A percentile compares a stretch with the other conserved stretches of the same genome.
phyloP scores from a whole-genome alignment of 2,797 vertebrate species.

The Anas bernieri region DNA sequence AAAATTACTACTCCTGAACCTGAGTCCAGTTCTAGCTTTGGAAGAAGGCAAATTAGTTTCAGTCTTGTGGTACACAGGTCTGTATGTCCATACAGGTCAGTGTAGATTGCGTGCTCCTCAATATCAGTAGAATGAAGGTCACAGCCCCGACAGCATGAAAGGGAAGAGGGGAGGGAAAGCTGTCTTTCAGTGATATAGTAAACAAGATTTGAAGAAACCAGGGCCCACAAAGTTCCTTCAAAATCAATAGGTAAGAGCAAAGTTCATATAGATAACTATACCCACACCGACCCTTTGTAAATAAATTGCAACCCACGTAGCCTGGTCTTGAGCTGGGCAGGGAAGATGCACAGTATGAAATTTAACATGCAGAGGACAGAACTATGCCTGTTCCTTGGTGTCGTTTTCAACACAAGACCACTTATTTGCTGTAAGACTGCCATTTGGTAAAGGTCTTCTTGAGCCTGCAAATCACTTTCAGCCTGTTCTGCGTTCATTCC shows the following conservation, averaged over 20 bases:
- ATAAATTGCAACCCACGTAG: neutral
- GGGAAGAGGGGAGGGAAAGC: neutral
- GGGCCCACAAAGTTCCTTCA: neutral
- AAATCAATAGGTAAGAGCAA: neutral
- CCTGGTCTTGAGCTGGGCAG: neutral
- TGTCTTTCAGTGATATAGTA: neutral
- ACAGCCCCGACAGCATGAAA: neutral
- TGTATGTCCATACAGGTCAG: neutral
- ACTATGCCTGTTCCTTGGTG: neutral
- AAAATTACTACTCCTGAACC: neutral
- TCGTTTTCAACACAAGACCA: too few relatives aligned
- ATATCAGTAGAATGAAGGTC: neutral
- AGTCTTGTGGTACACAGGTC: neutral
- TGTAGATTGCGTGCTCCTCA: too few relatives aligned
- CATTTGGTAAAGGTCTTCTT: neutral
- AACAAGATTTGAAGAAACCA: neutral
- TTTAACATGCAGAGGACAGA: neutral
- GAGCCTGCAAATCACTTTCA: neutral
- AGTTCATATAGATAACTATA: neutral
- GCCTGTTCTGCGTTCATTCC: neutral
- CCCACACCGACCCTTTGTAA: neutral
- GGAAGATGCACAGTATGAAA: neutral
- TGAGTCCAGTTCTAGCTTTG: neutral
- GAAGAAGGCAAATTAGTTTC: neutral
- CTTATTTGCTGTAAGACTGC: neutral